Conservation (phyloP, 37 sponge, comb jelly and placozoan species). For the Spongilla lacustris region DNA sequence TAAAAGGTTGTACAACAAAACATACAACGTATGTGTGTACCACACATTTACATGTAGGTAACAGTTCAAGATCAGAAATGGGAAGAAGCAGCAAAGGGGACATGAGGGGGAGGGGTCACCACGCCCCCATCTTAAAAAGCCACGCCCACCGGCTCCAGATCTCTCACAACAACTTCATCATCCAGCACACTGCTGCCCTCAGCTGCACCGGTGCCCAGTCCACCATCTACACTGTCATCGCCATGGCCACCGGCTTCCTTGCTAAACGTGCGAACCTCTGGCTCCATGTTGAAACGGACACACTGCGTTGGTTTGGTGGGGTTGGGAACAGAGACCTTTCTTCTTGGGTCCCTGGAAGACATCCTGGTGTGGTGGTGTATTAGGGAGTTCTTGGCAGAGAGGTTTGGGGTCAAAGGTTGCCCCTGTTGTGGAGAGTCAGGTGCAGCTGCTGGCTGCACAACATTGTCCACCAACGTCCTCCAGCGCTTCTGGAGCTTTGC, state of each 20-base stretch:
- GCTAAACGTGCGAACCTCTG: not conserved
- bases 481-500: not conserved
- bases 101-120: too few species aligned
- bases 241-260: not conserved
- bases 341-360: not conserved
- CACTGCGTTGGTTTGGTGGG: not conserved
- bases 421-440: not conserved
- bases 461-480: not conserved
- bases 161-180: not conserved
- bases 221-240: not conserved
- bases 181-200: not conserved
- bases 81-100: too few species aligned
- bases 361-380: not conserved
- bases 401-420: not conserved
- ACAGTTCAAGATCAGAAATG: too few species aligned
- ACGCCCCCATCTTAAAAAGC: not conserved
- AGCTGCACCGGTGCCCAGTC: not conserved
- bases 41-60: too few species aligned
- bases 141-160: not conserved
- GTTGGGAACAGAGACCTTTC: not conserved
- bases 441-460: not conserved
- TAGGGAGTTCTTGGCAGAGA: not conserved
- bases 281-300: not conserved
- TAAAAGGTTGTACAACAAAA: too few species aligned
- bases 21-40: too few species aligned